These are phyloP conservation scores for Eupithecia inturbata DNA, from an alignment of 2,888 invertebrate genomes.

Conservation along the genomic window DNA sequence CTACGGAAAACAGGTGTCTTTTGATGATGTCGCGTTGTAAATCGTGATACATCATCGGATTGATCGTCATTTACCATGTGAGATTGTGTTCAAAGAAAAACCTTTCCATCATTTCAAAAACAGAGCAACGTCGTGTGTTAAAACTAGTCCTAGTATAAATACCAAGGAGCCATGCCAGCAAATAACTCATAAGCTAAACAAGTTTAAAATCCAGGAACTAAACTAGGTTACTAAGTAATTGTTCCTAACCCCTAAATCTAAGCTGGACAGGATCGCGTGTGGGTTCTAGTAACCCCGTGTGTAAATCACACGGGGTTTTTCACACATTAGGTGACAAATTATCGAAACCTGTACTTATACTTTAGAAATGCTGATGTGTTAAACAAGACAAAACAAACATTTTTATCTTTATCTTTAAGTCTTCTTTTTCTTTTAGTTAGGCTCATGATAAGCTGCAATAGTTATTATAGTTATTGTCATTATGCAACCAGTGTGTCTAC, in stretches of 20 bases:
- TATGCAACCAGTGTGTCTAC: background rate
- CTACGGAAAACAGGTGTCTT: background rate
- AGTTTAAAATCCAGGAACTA: slow-evolving; percentile 11
- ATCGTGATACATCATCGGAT: background rate
- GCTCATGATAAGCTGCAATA: background rate
- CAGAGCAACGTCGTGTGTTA: background rate
- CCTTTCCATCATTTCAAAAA: background rate
- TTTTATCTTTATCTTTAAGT: no score
- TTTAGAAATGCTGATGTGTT: no score
- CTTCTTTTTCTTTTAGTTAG: no score
- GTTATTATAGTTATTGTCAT: background rate
- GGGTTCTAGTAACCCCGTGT: slow-evolving; percentile 3
- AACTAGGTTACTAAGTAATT: slow-evolving; percentile 39
- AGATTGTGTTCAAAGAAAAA: background rate
- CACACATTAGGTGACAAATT: no score
- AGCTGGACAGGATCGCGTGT: slow-evolving; percentile 34
- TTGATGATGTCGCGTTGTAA: background rate
- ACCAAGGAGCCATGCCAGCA: background rate
- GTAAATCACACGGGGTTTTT: no score
- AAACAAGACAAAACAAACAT: no score
- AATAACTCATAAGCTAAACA: slow-evolving; percentile 7
- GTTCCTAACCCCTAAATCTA: slow-evolving; percentile 33
- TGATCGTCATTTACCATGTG: background rate
- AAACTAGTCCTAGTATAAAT: background rate
- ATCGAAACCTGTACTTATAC: no score